Evolutionary conservation across 2,888 invertebrate species (phyloP), one percentile per base, ranked within the genome.

Genomic region (Synergus japonicus): DNA sequence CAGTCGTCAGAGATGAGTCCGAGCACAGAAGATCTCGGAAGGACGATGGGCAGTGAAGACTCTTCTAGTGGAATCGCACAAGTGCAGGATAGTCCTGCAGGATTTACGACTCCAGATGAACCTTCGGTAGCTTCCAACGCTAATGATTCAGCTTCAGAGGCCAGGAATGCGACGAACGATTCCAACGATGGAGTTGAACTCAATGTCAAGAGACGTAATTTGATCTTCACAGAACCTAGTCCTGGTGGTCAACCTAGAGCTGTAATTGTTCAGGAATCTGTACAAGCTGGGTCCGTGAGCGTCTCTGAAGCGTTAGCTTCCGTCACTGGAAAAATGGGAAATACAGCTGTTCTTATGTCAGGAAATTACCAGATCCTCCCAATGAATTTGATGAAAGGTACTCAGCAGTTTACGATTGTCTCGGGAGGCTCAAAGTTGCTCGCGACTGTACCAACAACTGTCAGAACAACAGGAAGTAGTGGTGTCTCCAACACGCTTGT

Each of bases 41-140:
- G 94, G 54, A 96, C 96, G 0, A 94, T 96, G 93, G 96, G 96
- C 3, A 96, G 96, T 80, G 96, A 96, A 90, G 96, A 96, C 87
- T 96, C 96, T 87, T 96, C 96, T 13, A 96, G 96, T 86, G 96
- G 96, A 0, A 94, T 91, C 0, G 89, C 88, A 0, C 91, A 90
- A 10, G 86, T 91, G 1, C 93, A 93, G 77, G 92, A 92, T 67
- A 92, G 92, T 77, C 92, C 93, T 3, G 92, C 92, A 0, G 92
- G 92, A 0, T 92, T 91, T 29, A 88, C 91, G 2, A 88, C 91
- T 1, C 88, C 88, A 0, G 88, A 89, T 15, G 93, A 93, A 41
- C 91, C 92, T 60, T 84, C 87, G 43, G 84, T 85, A 5, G 46
- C 80, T 0, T 78, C 79, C 15, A 83, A 83, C 8, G 77, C 79